Percentiles rank a stretch among this genome's conserved stretches.
Conservation (phyloP, 1,140 invertebrate genomes). For the Anastatus disparis region DNA sequence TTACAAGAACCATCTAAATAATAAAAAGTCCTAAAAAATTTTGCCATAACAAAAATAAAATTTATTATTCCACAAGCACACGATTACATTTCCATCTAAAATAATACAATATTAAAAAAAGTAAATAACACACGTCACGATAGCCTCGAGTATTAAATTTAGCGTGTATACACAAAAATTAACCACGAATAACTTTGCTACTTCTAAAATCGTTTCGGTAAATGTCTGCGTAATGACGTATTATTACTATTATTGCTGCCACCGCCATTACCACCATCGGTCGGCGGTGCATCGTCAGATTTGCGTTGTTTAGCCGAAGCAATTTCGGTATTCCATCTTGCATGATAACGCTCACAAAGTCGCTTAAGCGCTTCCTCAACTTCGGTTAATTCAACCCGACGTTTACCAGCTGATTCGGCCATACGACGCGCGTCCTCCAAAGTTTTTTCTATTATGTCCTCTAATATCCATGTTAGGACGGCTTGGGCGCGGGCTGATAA, state of each 20-base stretch:
- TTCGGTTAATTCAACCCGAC: conserved; percentile 49
- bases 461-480: conserved; percentile 52
- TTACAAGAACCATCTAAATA: too few relatives aligned
- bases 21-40: too few relatives aligned
- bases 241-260: too few relatives aligned
- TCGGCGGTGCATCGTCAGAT: background rate
- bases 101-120: background rate
- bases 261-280: too few relatives aligned
- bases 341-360: conserved; percentile 52
- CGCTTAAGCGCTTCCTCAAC: conserved; percentile 52
- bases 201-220: too few relatives aligned
- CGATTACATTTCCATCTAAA: background rate
- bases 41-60: too few relatives aligned
- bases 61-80: background rate
- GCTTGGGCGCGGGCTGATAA: conserved; percentile 52
- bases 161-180: too few relatives aligned
- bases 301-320: background rate
- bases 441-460: conserved; percentile 58
- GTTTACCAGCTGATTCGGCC: conserved; percentile 51
- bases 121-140: too few relatives aligned
- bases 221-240: too few relatives aligned
- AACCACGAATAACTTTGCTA: too few relatives aligned
- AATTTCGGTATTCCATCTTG: conserved; percentile 5
- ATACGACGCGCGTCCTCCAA: conserved; percentile 55
- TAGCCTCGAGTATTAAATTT: too few relatives aligned